Percentiles rank a stretch among this genome's conserved stretches.
These are phyloP conservation scores for Spizaetus ornatus DNA, from an alignment of 2,113 vertebrate species.

Conservation along the genomic window DNA sequence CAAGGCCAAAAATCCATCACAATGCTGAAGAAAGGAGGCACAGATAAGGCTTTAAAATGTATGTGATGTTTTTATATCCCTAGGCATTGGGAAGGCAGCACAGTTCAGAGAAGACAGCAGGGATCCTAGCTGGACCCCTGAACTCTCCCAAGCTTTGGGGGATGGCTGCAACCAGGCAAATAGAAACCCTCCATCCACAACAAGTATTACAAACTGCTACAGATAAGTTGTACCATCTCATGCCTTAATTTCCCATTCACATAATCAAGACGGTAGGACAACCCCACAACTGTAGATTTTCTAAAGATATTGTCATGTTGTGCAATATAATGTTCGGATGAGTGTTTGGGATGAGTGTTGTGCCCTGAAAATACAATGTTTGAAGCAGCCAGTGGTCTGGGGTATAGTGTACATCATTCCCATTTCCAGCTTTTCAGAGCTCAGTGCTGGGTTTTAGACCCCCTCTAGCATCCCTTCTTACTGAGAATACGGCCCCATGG, in stretches of 20 bases:
- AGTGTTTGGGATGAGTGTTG: background rate
- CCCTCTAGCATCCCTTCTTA: background rate
- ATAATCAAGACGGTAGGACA: background rate
- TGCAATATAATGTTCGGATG: background rate
- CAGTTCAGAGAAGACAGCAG: background rate
- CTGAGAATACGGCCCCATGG: background rate
- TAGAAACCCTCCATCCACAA: background rate
- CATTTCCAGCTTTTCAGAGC: background rate
- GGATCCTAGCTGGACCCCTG: background rate
- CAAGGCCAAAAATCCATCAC: constrained; percentile 11
- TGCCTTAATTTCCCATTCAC: background rate
- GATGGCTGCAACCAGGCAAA: background rate
- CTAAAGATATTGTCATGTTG: background rate
- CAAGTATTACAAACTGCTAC: background rate
- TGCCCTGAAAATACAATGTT: background rate
- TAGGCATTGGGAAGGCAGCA: background rate
- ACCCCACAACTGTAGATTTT: background rate
- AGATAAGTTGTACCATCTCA: background rate
- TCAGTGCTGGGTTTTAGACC: background rate
- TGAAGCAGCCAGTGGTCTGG: background rate
- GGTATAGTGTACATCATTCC: too few species aligned
- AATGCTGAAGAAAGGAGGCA: background rate
- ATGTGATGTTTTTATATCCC: background rate
- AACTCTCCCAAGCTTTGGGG: background rate
- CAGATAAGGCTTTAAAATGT: background rate